Evolutionary conservation across 2,113 vertebrate species (phyloP).

Genomic region (Notothenia rossii): DNA sequence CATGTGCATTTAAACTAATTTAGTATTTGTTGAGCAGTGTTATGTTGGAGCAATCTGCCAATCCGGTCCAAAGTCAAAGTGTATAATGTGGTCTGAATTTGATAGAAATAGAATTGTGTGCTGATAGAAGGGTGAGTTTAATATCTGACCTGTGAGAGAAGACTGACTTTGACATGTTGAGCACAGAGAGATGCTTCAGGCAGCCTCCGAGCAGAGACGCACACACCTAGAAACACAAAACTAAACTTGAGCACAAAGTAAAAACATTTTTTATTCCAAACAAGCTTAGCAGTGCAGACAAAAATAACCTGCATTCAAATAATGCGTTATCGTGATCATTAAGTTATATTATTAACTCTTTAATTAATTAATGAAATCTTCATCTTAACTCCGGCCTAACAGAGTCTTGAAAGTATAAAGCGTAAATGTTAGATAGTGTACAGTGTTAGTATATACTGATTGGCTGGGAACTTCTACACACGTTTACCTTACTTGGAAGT

Average conservation of each 20-base stretch:
- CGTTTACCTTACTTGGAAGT: too few relatives aligned
- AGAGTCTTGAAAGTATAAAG: not conserved
- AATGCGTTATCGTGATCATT: too few relatives aligned
- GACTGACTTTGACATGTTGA: slow-evolving; percentile 92
- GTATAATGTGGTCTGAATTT: not conserved
- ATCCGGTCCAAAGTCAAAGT: not conserved
- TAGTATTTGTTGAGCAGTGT: not conserved
- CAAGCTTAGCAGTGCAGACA: too few relatives aligned
- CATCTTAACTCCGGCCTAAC: too few relatives aligned
- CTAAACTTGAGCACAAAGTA: not conserved
- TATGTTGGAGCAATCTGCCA: not conserved
- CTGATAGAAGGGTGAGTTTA: not conserved
- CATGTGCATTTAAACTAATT: not conserved
- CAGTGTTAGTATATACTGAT: too few relatives aligned
- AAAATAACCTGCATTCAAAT: too few relatives aligned
- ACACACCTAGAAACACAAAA: slow-evolving; percentile 86
- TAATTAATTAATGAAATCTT: too few relatives aligned
- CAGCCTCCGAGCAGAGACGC: slow-evolving; percentile 91
- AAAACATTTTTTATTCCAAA: too few relatives aligned
- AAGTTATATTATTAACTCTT: too few relatives aligned
- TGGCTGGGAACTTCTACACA: too few relatives aligned
- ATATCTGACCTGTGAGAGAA: slow-evolving; percentile 88
- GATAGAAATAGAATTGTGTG: not conserved
- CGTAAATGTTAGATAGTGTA: too few relatives aligned
- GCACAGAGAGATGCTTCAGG: slow-evolving; percentile 90